Evolutionary conservation across 2,888 invertebrate genomes (phyloP), one percentile per base, ranked within the genome.

Genomic region (Tachystola acroxantha): DNA sequence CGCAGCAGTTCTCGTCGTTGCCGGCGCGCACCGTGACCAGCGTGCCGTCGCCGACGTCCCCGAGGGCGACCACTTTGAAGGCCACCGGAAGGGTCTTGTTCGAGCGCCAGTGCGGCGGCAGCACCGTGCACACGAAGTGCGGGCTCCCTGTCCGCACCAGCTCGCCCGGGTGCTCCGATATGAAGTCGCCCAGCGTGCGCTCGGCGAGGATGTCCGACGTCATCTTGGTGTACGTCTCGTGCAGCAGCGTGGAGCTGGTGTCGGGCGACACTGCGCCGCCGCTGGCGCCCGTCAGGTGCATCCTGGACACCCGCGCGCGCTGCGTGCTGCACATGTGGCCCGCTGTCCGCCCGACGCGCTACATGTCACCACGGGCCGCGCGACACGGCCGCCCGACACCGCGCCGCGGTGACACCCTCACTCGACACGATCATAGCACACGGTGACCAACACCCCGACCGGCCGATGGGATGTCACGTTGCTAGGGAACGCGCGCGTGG

Each of bases 1-100:
- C 98, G 71, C 96, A 97, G 75, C 93, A 97, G 86, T 98, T 99
- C 84, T 99, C 99, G 65, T 99, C 99, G 82, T 99, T 99, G 11
- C 99, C 99, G 10, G 98, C 99, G 27, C 95, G 88, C 25, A 99
- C 96, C 6, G 96, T 96, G 50, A 99, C 98, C 82, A 96, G 89
- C 22, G 99, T 99, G 1, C 98, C 98, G 72, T 99, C 98, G 55
- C 94, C 94, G 11, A 99, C 93, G 58, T 98, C 98, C 7, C 97
- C 96, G 36, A 98, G 86, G 3, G 97, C 95, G 37, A 98, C 95
- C 61, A 98, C 97, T 81, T 97, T 97, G 88, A 99, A 99, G 36
- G 98, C 97, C 42, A 96, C 93, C 32, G 99, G 99, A 44, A 99
- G 89, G 3, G 98, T 98, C 88, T 99, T 99, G 86, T 99, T 99